Conservation (phyloP, 2,113 vertebrate species). For the Phylloscopus trochiloides region DNA sequence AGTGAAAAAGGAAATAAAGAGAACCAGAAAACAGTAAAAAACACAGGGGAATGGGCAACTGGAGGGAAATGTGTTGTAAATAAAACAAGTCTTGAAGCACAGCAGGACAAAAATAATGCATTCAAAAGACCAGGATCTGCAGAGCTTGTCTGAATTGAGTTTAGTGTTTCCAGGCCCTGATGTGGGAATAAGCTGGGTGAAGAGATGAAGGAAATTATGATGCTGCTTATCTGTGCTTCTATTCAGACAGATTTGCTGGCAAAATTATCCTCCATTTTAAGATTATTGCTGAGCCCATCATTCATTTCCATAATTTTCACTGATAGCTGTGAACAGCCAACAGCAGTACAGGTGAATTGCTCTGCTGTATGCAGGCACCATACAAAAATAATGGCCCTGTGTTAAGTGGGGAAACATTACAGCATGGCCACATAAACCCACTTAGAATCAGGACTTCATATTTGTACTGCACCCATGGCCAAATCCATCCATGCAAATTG, state of each 20-base stretch:
- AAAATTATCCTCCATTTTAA: background rate
- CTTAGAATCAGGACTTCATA: background rate
- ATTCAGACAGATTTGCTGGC: background rate
- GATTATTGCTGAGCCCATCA: background rate
- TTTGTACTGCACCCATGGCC: background rate
- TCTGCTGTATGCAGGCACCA: background rate
- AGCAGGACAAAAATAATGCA: background rate
- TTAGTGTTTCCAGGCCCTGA: background rate
- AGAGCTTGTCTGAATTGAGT: background rate
- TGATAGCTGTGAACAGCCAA: background rate
- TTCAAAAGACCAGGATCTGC: background rate
- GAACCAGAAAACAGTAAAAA: background rate
- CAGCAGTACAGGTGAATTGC: background rate
- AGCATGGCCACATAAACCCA: background rate
- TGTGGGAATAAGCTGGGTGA: background rate
- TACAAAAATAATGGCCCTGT: background rate
- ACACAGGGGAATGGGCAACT: background rate
- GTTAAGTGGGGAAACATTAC: background rate
- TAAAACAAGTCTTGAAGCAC: background rate
- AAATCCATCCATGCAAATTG: background rate
- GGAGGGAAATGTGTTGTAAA: background rate
- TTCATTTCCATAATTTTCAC: background rate
- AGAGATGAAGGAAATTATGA: background rate
- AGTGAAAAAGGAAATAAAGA: background rate
- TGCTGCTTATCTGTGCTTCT: background rate